A percentile compares a stretch with the other conserved stretches of the same genome.
These are phyloP conservation scores for Micoletzkya japonica DNA, from an alignment of 2,888 invertebrate species.

Conservation along the genomic window DNA sequence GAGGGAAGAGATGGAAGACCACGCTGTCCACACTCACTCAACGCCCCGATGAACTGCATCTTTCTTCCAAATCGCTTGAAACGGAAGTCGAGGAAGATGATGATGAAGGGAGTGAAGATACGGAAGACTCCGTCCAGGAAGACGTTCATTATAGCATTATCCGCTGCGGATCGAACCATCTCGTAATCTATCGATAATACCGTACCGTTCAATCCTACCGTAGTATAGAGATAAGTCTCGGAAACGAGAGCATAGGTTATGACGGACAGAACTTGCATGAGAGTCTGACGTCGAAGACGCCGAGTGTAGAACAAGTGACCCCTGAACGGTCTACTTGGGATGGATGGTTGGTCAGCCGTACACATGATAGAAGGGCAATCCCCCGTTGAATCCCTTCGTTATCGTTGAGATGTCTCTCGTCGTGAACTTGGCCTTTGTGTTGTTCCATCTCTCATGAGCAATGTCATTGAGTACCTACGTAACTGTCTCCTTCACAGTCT, in stretches of 20 bases:
- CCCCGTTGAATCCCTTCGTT: constrained; percentile 39
- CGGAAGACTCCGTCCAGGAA: constrained; percentile 56
- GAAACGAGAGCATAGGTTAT: constrained; percentile 58
- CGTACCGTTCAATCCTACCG: constrained; percentile 42
- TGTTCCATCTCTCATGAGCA: constrained; percentile 58
- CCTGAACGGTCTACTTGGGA: constrained; percentile 24
- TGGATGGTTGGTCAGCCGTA: constrained; percentile 48
- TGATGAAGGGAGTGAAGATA: constrained; percentile 48
- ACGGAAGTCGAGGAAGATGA: constrained; percentile 52
- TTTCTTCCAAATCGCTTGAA: constrained; percentile 51
- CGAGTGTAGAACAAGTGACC: constrained; percentile 30
- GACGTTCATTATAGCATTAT: constrained; percentile 52
- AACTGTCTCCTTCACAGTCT: no score
- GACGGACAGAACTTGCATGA: constrained; percentile 55
- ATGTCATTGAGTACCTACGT: constrained; percentile 59
- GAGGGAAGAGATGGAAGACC: background rate
- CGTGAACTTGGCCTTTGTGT: constrained; percentile 51
- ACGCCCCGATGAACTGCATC: constrained; percentile 49
- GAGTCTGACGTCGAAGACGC: constrained; percentile 54
- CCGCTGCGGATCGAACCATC: constrained; percentile 25
- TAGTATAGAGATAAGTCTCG: constrained; percentile 51
- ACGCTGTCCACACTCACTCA: constrained; percentile 33
- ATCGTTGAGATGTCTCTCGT: constrained; percentile 46
- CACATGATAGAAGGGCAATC: constrained; percentile 48
- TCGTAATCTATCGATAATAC: constrained; percentile 9